phyloP scores from a whole-genome alignment of 1,140 invertebrate genomes.

The Drosophila subobscura region DNA sequence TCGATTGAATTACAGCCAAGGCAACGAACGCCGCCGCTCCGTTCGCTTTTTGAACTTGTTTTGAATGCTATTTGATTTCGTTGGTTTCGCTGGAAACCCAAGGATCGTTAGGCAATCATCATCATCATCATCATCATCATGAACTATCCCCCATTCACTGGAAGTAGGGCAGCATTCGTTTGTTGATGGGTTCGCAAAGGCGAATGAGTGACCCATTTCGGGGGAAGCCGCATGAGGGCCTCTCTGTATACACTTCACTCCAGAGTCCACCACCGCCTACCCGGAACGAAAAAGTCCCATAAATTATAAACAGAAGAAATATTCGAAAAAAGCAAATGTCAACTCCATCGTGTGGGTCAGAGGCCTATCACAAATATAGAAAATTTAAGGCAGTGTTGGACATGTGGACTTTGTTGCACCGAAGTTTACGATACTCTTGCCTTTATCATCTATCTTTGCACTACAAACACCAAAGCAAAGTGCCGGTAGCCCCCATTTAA shows the following conservation, averaged over 20 bases:
- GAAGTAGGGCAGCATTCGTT: slow-evolving; percentile 42
- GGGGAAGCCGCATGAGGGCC: slow-evolving; percentile 56
- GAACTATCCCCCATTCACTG: slow-evolving; percentile 35
- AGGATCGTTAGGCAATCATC: slow-evolving; percentile 46
- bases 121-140: slow-evolving; percentile 26
- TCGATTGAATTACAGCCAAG: slow-evolving; percentile 69
- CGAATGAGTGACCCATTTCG: slow-evolving; percentile 52
- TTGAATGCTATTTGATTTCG: slow-evolving; percentile 45
- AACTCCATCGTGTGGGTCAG: slow-evolving; percentile 61
- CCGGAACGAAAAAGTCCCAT: slow-evolving; percentile 26
- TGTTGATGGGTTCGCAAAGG: slow-evolving; percentile 21
- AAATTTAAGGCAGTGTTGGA: slow-evolving; percentile 10
- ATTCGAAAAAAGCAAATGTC: slow-evolving; percentile 30
- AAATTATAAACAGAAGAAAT: slow-evolving; percentile 51
- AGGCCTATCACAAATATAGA: slow-evolving; percentile 52
- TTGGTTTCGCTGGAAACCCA: slow-evolving; percentile 39
- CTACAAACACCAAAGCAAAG: too few species aligned
- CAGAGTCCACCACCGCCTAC: slow-evolving; percentile 2
- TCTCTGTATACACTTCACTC: not conserved
- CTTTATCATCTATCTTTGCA: not conserved
- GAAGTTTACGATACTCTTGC: slow-evolving; percentile 21
- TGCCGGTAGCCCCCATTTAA: not conserved
- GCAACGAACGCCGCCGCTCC: not conserved
- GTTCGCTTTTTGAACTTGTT: slow-evolving; percentile 19
- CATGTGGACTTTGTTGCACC: not conserved